phyloP scores from a whole-genome alignment of 2,113 vertebrate genomes.

The Garra rufa region DNA sequence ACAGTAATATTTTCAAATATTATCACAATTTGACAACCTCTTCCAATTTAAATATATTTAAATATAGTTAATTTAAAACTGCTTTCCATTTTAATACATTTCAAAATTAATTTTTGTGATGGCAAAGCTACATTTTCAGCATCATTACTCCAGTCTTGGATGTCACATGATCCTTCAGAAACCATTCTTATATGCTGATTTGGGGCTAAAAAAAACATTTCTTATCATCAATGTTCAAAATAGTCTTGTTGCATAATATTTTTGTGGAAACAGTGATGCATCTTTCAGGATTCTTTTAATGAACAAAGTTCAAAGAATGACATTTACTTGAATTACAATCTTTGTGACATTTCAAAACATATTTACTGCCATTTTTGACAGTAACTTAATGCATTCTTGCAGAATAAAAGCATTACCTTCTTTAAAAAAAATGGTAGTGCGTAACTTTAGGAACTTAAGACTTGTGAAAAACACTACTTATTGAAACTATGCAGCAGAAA shows the following conservation, averaged over 20 bases:
- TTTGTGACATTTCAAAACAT: background rate
- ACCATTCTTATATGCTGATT: background rate
- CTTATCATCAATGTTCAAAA: background rate
- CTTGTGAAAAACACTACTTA: background rate
- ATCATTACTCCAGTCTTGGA: background rate
- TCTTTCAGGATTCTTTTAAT: background rate
- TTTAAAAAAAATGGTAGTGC: background rate
- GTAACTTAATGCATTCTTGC: background rate
- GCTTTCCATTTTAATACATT: background rate
- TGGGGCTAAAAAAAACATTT: background rate
- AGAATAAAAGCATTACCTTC: background rate
- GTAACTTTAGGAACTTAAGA: background rate
- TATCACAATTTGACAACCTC: background rate
- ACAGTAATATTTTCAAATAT: background rate
- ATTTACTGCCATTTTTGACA: background rate
- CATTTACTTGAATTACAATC: background rate
- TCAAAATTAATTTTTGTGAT: background rate
- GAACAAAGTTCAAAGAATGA: background rate
- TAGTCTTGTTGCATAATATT: no score
- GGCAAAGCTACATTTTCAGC: background rate
- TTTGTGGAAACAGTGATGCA: background rate
- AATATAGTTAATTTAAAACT: background rate
- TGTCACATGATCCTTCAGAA: background rate
- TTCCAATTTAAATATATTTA: no score
- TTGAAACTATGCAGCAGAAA: background rate